phyloP scores from a whole-genome alignment of 2,888 invertebrate species.

The Formica aserva region DNA sequence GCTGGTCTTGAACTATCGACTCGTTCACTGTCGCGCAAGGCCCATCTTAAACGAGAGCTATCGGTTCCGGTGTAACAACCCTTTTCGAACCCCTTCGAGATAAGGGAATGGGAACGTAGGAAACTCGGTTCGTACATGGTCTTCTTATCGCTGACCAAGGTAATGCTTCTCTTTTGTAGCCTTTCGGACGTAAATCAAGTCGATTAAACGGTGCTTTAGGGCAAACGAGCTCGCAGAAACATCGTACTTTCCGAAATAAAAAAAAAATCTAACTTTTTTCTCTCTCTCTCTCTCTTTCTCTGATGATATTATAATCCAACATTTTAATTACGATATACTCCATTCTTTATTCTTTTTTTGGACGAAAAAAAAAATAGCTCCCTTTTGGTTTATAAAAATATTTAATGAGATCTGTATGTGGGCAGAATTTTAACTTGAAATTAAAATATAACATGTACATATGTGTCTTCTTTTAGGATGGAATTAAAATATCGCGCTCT shows the following conservation, averaged over 20 bases:
- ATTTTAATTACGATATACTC: neutral
- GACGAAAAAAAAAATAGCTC: neutral
- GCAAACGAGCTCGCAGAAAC: neutral
- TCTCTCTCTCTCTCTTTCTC: neutral
- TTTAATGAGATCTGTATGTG: neutral
- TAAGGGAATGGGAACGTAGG: constrained; percentile 49
- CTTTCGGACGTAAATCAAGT: constrained; percentile 53
- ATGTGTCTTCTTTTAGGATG: neutral
- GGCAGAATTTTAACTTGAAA: neutral
- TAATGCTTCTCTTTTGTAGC: constrained; percentile 49
- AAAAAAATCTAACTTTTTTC: neutral
- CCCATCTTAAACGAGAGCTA: constrained; percentile 46
- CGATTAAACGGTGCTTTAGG: constrained; percentile 51
- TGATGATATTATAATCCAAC: constrained; percentile 14
- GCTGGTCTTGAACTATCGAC: constrained; percentile 31
- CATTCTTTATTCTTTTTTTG: neutral
- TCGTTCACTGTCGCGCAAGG: constrained; percentile 29
- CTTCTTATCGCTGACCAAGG: constrained; percentile 52
- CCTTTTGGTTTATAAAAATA: neutral
- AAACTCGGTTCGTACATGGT: constrained; percentile 47
- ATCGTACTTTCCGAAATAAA: neutral
- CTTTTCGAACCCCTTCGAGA: constrained; percentile 47
- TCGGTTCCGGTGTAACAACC: constrained; percentile 58
- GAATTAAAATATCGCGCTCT: neutral
- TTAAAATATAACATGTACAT: neutral